These are phyloP conservation scores for Acrocephalus arundinaceus DNA, from an alignment of 2,113 vertebrate species.

Conservation along the genomic window DNA sequence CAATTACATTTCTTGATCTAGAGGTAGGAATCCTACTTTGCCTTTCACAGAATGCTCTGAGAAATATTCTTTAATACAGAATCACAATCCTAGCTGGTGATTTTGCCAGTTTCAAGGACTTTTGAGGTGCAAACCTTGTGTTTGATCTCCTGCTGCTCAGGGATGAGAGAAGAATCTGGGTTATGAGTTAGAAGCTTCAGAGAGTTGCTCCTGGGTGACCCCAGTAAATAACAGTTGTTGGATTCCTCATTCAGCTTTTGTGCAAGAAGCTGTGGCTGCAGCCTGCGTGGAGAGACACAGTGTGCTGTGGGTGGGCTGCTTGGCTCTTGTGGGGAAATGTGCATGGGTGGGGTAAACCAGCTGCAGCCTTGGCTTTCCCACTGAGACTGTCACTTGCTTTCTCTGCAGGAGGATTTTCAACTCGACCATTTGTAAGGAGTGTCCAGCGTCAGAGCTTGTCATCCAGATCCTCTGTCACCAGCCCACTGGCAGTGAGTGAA, in stretches of 20 bases:
- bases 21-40: not conserved
- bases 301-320: not conserved
- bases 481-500: slow-evolving; percentile 89
- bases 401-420: slow-evolving; percentile 90
- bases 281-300: not conserved
- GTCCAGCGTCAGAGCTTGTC: slow-evolving; percentile 95
- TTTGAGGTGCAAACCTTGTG: not conserved
- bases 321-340: not conserved
- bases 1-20: not conserved
- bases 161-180: not conserved
- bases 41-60: not conserved
- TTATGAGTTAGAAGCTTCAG: not conserved
- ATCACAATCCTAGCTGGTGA: not conserved
- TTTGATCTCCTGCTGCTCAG: not conserved
- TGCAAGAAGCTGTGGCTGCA: not conserved
- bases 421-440: slow-evolving; percentile 93
- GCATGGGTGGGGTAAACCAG: not conserved
- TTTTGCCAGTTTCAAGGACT: not conserved
- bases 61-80: not conserved
- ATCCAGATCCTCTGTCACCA: slow-evolving; percentile 90
- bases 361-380: not conserved
- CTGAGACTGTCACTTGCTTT: not conserved
- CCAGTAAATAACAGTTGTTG: not conserved
- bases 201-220: not conserved
- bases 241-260: not conserved